Evolutionary conservation across 2,888 invertebrate genomes (phyloP).

Genomic region (Philereme transversata): DNA sequence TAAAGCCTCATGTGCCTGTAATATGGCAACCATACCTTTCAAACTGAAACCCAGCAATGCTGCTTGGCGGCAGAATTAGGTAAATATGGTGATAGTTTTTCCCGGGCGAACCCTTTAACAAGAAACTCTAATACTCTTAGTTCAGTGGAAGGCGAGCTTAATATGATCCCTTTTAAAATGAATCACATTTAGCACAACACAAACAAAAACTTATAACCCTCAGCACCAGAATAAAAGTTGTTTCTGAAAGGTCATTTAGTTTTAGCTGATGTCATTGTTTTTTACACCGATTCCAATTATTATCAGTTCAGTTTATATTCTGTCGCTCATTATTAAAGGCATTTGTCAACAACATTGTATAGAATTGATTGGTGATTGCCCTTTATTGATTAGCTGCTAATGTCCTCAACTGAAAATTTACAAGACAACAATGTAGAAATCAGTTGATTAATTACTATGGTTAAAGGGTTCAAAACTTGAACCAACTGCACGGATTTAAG

Average conservation of each 20-base stretch:
- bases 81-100: no score
- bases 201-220: conserved; percentile 8
- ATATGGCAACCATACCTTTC: no score
- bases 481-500: no score
- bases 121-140: no score
- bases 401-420: conserved; percentile 9
- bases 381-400: background rate
- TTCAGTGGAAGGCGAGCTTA: background rate
- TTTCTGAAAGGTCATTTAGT: conserved; percentile 21
- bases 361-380: conserved; percentile 9
- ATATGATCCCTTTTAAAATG: conserved; percentile 13
- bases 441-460: no score
- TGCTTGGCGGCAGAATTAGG: no score
- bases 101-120: no score
- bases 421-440: background rate
- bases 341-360: conserved; percentile 11
- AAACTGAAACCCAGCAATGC: no score
- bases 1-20: no score
- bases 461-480: no score
- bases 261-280: conserved; percentile 28
- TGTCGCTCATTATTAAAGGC: conserved; percentile 3
- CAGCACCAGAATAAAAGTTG: conserved; percentile 7
- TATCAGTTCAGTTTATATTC: conserved; percentile 9
- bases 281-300: conserved; percentile 35
- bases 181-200: conserved; percentile 7